Evolutionary conservation across 2,888 invertebrate species (phyloP), one percentile per base, ranked within the genome.

Genomic region (Gymnocheta viridis): DNA sequence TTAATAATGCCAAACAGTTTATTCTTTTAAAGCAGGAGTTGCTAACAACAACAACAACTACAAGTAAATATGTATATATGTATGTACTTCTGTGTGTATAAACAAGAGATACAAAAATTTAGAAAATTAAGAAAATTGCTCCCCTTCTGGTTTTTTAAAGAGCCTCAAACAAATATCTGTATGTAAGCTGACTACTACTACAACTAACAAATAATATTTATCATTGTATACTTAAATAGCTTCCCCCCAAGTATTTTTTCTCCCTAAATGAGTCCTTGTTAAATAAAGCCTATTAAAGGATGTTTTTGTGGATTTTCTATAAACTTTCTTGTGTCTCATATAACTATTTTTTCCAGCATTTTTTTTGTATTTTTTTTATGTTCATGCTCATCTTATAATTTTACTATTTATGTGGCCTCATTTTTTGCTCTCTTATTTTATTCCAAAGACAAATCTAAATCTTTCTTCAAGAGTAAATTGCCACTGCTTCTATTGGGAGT

Each of bases 221-320:
- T 2, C 44, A 54, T 80, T 66, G 49, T 67, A 2, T 49, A 7
- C 54, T 69, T 82, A 80, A 67, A 64, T 74, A 41, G 66, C 78
- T 32, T 54, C 19, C 27, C 56, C 67, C 69, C 49, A 44, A 41
- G 10, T n/a, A 9, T 38, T 54, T 14, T 38, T 38, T 5, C 54
- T 56, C 5, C 1, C 2, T 44, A 7, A 51, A 19, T 62, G 10
- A 58, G 24, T 70, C 32, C 41, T 49, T 60, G 10, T 41, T 76
- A 77, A 38, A 41, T 73, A 77, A 84, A 84, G 84, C 84, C 84
- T 84, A 84, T 84, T 84, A 84, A 78, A 73, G 73, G 62, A 84
- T 84, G 72, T 77, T 77, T 72, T 81, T 58, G 38, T 67, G 64
- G 64, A 69, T 76, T 74, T 74, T 38, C 38, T 41, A 70, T 62